These are phyloP conservation scores for Pterois miles DNA, from an alignment of 2,797 vertebrate genomes.

Conservation along the genomic window DNA sequence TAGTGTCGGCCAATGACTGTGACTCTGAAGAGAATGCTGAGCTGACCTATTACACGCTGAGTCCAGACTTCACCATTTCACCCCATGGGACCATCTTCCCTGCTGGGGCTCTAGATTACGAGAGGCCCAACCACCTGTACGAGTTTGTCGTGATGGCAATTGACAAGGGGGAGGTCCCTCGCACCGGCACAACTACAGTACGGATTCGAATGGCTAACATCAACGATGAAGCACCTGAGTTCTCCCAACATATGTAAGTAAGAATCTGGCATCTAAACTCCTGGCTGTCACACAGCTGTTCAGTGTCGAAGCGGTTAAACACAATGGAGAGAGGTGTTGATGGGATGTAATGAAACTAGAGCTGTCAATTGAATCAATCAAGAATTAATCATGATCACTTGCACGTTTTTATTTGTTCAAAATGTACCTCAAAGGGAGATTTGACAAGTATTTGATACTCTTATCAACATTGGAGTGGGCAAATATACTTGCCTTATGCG, in stretches of 20 bases:
- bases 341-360: background rate
- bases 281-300: background rate
- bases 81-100: slow-evolving; percentile 89
- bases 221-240: slow-evolving; percentile 90
- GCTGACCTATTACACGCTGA: slow-evolving; percentile 88
- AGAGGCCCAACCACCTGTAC: slow-evolving; percentile 88
- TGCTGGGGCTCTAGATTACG: slow-evolving; percentile 85
- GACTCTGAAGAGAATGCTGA: slow-evolving; percentile 89
- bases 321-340: background rate
- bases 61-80: slow-evolving; percentile 89
- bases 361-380: no score
- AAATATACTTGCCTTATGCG: no score
- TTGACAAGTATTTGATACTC: no score
- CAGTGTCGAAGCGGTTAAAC: background rate
- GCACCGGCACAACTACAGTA: slow-evolving; percentile 89
- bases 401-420: no score
- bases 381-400: no score
- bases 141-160: slow-evolving; percentile 92
- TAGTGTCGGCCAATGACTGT: slow-evolving; percentile 91
- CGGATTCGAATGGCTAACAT: slow-evolving; percentile 89
- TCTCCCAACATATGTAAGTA: slow-evolving; percentile 88
- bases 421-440: no score
- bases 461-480: no score
- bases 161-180: slow-evolving; percentile 87
- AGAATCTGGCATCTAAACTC: background rate